These are phyloP conservation scores for Ctenopoma multispine DNA, from an alignment of 2,797 vertebrate genomes.

Conservation along the genomic window DNA sequence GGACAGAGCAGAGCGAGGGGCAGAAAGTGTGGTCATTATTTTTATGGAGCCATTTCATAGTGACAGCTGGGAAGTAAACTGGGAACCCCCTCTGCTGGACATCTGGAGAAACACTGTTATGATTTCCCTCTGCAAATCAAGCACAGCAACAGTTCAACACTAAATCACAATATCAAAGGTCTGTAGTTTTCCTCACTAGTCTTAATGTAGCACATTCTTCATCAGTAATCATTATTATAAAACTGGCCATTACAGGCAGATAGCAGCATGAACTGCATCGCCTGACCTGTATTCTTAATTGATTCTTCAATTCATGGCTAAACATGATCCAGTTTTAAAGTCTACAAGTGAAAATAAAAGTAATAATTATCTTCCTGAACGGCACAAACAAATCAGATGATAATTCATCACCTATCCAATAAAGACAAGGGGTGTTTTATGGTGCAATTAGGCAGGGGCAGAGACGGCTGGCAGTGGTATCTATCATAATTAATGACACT, in stretches of 20 bases:
- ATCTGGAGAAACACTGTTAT: slow-evolving; percentile 40
- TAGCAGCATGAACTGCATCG: not conserved
- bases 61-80: slow-evolving; percentile 37
- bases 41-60: slow-evolving; percentile 42
- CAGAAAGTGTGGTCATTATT: slow-evolving; percentile 44
- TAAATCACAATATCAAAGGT: slow-evolving; percentile 14
- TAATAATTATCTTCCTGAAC: not conserved
- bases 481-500: slow-evolving; percentile 54
- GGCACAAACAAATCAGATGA: slow-evolving; percentile 37
- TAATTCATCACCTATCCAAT: slow-evolving; percentile 38
- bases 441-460: slow-evolving; percentile 45
- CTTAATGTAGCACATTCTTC: not conserved
- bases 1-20: slow-evolving; percentile 31
- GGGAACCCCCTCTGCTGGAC: slow-evolving; percentile 48
- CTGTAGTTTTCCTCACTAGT: not conserved
- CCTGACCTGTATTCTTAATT: not conserved
- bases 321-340: not conserved
- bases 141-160: slow-evolving; percentile 21
- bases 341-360: slow-evolving; percentile 1
- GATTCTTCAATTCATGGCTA: not conserved
- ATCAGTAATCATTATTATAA: not conserved
- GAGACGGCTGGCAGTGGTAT: slow-evolving; percentile 25
- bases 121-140: slow-evolving; percentile 24
- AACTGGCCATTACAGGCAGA: not conserved
- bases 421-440: slow-evolving; percentile 47